These are phyloP conservation scores for Oedothorax gibbosus DNA, from an alignment of 1,140 invertebrate species.

Conservation along the genomic window DNA sequence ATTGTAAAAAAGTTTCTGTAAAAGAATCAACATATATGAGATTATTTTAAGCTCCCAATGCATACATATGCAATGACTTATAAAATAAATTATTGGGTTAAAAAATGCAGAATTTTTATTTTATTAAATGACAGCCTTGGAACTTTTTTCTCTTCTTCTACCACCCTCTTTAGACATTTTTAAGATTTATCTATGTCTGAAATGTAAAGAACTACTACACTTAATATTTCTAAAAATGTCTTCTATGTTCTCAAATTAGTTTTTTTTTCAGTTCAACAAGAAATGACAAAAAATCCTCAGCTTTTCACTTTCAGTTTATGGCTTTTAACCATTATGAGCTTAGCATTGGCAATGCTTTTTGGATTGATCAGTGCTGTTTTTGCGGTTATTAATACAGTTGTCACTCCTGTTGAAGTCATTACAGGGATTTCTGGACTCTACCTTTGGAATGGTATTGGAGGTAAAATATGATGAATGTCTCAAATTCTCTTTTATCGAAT, in stretches of 20 bases:
- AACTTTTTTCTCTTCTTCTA: no score
- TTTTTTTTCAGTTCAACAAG: constrained; percentile 73
- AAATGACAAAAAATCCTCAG: constrained; percentile 74
- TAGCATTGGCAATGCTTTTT: constrained; percentile 77
- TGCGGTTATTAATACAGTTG: constrained; percentile 82
- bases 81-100: no score
- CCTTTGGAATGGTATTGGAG: constrained; percentile 79
- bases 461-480: constrained; percentile 70
- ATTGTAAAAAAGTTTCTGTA: no score
- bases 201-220: background rate
- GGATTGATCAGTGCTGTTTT: constrained; percentile 78
- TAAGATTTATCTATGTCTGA: background rate
- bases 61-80: no score
- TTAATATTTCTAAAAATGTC: background rate
- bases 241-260: background rate
- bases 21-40: no score
- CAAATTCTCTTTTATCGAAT: no score
- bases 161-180: background rate
- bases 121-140: no score
- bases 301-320: constrained; percentile 80
- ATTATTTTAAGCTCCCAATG: no score
- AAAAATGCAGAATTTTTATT: no score
- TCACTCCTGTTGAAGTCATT: constrained; percentile 78
- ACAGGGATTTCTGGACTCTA: constrained; percentile 83
- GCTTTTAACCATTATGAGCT: constrained; percentile 77